Evolutionary conservation across 1,140 invertebrate genomes (phyloP).

Genomic region (Caenorhabditis tropicalis): DNA sequence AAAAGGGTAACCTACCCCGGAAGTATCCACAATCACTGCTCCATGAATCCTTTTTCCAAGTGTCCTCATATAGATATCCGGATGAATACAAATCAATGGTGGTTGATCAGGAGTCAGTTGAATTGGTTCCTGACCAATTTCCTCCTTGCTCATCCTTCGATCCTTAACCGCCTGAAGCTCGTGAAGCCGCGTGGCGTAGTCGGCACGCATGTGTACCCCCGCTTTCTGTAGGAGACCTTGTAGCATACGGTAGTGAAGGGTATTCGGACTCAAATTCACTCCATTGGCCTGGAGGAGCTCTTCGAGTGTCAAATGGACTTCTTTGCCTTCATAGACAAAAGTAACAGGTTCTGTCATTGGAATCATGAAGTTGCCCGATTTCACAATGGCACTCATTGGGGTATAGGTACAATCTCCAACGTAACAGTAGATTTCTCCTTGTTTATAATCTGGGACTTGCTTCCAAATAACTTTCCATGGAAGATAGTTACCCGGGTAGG

Average conservation of each 20-base stretch:
- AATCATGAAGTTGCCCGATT: neutral
- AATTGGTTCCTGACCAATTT: neutral
- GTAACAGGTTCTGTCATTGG: neutral
- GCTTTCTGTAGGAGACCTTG: neutral
- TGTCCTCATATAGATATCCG: constrained; percentile 1
- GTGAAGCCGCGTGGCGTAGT: neutral
- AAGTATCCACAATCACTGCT: neutral
- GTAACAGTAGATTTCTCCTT: neutral
- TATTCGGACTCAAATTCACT: neutral
- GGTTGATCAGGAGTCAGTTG: neutral
- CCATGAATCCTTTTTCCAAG: neutral
- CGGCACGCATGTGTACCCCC: neutral
- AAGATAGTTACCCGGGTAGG: neutral
- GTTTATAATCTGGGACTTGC: neutral
- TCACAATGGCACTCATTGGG: neutral
- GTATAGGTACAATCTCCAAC: neutral
- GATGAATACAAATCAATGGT: neutral
- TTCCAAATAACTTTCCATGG: neutral
- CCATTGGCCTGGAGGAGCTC: neutral
- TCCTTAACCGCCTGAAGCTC: neutral
- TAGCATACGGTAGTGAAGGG: neutral
- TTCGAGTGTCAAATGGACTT: neutral
- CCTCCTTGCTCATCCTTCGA: neutral
- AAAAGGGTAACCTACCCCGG: neutral
- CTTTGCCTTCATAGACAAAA: neutral